phyloP scores from a whole-genome alignment of 2,113 vertebrate species.

The Heptranchias perlo region DNA sequence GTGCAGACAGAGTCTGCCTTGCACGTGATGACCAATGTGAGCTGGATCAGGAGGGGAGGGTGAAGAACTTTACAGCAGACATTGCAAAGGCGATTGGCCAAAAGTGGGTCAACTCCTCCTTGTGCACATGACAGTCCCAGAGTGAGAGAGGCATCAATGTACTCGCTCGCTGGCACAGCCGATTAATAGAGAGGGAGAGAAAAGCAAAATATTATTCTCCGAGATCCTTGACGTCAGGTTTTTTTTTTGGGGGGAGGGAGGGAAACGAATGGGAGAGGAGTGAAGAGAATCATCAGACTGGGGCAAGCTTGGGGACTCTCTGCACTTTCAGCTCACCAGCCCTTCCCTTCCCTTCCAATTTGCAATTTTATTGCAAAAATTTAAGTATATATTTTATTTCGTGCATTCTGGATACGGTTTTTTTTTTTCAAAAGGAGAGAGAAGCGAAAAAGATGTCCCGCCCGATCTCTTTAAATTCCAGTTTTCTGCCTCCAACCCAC shows the following conservation, averaged over 20 bases:
- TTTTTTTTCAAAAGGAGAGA: constrained; percentile 40
- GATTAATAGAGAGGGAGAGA: background rate
- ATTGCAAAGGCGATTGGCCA: constrained; percentile 49
- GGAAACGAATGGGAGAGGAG: background rate
- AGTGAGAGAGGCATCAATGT: background rate
- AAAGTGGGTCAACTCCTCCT: constrained; percentile 58
- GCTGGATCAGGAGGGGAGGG: constrained; percentile 28
- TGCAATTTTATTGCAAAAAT: too few relatives aligned
- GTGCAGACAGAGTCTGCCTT: background rate
- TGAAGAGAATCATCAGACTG: background rate
- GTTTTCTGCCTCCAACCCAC: constrained; percentile 86
- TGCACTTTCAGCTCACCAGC: background rate
- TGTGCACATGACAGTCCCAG: constrained; percentile 49
- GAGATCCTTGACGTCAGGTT: background rate
- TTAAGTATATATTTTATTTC: background rate
- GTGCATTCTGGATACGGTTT: constrained; percentile 36
- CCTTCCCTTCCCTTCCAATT: background rate
- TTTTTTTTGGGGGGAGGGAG: background rate
- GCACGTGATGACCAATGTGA: constrained; percentile 57
- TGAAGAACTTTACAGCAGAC: constrained; percentile 37
- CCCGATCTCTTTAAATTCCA: constrained; percentile 62
- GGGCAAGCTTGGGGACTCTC: background rate
- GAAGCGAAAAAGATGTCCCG: constrained; percentile 82
- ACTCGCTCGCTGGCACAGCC: background rate
- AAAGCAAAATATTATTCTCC: background rate